These are phyloP conservation scores for Oreotragus oreotragus DNA, from an alignment of 2,113 vertebrate genomes.

Conservation along the genomic window DNA sequence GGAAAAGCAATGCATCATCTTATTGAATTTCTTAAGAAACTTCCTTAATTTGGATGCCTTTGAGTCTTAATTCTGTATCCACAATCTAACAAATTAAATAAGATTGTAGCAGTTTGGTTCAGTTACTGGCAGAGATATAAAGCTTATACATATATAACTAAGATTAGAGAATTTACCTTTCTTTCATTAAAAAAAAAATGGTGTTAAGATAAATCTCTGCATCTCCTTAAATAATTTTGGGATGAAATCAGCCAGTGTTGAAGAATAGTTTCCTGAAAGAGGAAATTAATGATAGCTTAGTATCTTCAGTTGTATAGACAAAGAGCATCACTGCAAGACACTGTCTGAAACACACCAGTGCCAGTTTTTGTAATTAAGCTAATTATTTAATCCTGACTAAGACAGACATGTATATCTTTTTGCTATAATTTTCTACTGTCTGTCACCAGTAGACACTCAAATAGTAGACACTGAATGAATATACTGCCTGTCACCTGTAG, in stretches of 20 bases:
- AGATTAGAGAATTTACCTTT: not conserved
- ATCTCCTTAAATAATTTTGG: not conserved
- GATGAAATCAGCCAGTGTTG: not conserved
- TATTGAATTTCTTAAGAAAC: not conserved
- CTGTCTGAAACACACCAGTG: not conserved
- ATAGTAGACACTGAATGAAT: not conserved
- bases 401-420: not conserved
- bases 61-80: not conserved
- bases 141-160: not conserved
- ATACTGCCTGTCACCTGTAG: not conserved
- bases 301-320: not conserved
- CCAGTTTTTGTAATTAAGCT: not conserved
- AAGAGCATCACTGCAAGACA: not conserved
- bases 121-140: not conserved
- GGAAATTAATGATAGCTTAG: not conserved
- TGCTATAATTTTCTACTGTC: not conserved
- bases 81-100: not conserved
- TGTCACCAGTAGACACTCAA: not conserved
- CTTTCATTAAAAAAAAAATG: not conserved
- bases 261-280: not conserved
- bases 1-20: not conserved
- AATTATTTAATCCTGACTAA: not conserved
- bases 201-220: not conserved
- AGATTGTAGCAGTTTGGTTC: not conserved
- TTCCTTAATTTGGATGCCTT: not conserved